A percentile compares a stretch with the other conserved stretches of the same genome.
Conservation (phyloP, 2,797 vertebrate genomes). For the Artibeus jamaicensis region DNA sequence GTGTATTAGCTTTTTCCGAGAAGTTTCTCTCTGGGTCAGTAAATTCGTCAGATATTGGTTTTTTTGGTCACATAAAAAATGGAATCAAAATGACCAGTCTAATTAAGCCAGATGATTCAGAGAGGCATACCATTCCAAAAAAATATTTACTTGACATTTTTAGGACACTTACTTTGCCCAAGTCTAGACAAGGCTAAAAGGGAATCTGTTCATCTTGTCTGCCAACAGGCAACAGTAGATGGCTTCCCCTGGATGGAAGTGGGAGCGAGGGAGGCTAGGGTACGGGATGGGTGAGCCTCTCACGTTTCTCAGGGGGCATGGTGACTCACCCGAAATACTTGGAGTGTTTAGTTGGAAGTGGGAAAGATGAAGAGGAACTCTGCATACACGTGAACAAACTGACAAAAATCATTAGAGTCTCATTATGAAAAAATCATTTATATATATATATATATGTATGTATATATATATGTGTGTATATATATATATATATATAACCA, state of each 20-base stretch:
- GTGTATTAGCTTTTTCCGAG: background rate
- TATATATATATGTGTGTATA: too few species aligned
- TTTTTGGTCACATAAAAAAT: conserved; percentile 54
- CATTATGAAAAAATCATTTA: background rate
- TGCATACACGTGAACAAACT: background rate
- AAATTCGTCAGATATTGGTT: conserved; percentile 55
- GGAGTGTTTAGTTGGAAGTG: background rate
- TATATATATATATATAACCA: background rate
- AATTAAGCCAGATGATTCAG: conserved; percentile 56
- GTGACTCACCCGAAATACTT: background rate
- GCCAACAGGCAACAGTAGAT: background rate
- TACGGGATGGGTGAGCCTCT: background rate
- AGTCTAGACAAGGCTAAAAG: conserved; percentile 63
- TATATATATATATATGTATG: too few species aligned
- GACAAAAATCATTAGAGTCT: background rate
- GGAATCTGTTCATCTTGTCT: conserved; percentile 42
- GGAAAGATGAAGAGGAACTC: background rate
- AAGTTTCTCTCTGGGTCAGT: conserved; percentile 22
- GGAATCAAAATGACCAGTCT: conserved; percentile 36
- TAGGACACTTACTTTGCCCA: conserved; percentile 27
- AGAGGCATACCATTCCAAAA: conserved; percentile 29
- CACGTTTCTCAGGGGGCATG: background rate
- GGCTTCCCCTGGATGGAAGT: background rate
- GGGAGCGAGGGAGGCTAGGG: background rate
- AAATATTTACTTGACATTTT: conserved; percentile 57